Conservation (phyloP, 1,140 invertebrate genomes). For the Hermetia illucens region DNA sequence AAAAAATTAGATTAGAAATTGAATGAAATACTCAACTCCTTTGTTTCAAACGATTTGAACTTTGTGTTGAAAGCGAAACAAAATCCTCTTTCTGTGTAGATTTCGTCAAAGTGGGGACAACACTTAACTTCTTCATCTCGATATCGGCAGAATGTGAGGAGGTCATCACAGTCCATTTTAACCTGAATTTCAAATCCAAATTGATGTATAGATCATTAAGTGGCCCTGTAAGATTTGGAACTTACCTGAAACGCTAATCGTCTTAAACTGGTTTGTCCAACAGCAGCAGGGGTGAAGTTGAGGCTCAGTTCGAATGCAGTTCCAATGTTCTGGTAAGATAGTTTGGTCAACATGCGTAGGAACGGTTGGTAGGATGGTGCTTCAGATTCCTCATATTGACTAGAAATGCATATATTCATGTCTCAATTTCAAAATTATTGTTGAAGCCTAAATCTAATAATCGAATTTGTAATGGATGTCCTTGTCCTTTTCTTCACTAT, state of each 20-base stretch:
- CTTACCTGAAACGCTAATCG: too few relatives aligned
- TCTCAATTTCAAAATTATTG: too few relatives aligned
- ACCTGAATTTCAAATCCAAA: conserved; percentile 36
- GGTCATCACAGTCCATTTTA: conserved; percentile 36
- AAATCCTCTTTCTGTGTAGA: conserved; percentile 54
- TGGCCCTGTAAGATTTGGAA: too few relatives aligned
- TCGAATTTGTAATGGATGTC: too few relatives aligned
- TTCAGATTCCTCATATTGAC: conserved; percentile 5
- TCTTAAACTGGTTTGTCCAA: too few relatives aligned
- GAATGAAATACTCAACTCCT: conserved; percentile 13
- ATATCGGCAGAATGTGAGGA: conserved; percentile 43
- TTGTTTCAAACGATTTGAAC: conserved; percentile 26
- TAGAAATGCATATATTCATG: too few relatives aligned
- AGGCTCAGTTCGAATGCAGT: conserved; percentile 9
- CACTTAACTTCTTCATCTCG: conserved; percentile 44
- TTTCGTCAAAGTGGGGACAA: conserved; percentile 41
- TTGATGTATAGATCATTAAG: too few relatives aligned
- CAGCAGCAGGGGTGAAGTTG: conserved; percentile 9
- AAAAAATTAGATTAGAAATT: not conserved
- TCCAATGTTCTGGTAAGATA: conserved; percentile 24
- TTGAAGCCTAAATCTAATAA: too few relatives aligned
- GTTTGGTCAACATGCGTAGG: conserved; percentile 22
- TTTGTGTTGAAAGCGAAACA: conserved; percentile 53
- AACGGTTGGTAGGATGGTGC: conserved; percentile 12
- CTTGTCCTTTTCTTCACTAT: too few relatives aligned